Conservation (phyloP, 2,113 vertebrate genomes). For the Emydura subglobosa region DNA sequence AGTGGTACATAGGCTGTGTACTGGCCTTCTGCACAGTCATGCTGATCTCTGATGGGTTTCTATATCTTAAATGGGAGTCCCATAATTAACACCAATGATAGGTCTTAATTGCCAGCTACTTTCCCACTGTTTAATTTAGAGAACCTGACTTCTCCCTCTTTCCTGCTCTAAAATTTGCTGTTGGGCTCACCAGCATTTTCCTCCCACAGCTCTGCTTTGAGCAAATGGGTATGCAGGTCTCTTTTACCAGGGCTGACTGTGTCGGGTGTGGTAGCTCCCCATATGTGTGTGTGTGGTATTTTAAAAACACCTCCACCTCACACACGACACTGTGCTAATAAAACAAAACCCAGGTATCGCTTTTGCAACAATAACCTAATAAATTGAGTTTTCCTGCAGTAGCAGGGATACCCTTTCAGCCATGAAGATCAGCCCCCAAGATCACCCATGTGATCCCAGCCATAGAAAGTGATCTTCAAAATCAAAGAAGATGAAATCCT, state of each 20-base stretch:
- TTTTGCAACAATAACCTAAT: neutral
- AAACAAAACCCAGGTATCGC: neutral
- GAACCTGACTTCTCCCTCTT: neutral
- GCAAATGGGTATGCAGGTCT: neutral
- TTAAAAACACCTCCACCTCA: neutral
- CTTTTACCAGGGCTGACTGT: neutral
- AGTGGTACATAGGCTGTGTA: neutral
- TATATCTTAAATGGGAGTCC: neutral
- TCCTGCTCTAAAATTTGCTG: neutral
- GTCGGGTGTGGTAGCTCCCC: neutral
- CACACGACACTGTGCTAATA: neutral
- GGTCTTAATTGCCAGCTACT: neutral
- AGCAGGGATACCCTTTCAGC: conserved; percentile 19
- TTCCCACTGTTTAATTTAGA: neutral
- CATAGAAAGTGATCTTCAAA: neutral
- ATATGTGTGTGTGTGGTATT: neutral
- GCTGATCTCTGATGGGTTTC: neutral
- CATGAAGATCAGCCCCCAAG: conserved; percentile 37
- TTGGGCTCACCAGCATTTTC: neutral
- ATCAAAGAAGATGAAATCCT: conserved; percentile 28
- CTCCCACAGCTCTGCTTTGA: neutral
- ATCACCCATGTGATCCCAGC: neutral
- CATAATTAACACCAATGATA: neutral
- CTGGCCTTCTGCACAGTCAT: neutral
- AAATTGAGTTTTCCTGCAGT: conserved; percentile 20